Evolutionary conservation across 2,113 vertebrate genomes (phyloP), one percentile per base, ranked within the genome.

Genomic region (Podarcis muralis): DNA sequence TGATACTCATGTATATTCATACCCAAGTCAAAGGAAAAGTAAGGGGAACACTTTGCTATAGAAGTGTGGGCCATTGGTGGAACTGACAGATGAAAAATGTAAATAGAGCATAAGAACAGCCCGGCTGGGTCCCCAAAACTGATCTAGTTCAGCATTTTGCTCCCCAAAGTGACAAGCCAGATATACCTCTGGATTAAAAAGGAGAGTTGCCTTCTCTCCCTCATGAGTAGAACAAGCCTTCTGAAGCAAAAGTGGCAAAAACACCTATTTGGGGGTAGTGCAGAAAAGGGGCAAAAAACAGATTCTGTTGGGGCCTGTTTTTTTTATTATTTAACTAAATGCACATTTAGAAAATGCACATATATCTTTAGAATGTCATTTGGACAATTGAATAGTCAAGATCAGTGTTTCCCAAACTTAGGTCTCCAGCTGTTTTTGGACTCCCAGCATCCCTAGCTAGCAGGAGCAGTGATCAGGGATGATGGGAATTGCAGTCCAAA

Each of bases 1-100:
- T 99, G 96, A 94, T 99, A 90, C 98, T 99, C 85, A 99, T 99
- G 97, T 99, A 99, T 94, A 97, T 99, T 92, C 98, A 99, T 93
- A 98, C 98, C 93, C 98, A 99, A 94, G 98, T 99, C 30, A 99
- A 98, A 97, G 99, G 99, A 96, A 98, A 98, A 98, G 98, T 99
- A 96, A 97, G 98, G 90, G 18, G 35, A 87, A 92, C 15, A 53
- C 5, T 81, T 90, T 71, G 15, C 92, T 83, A 37, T 66, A 84
- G 81, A 40, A 0, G 53, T 25, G 20, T 7, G 83, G 66, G 81
- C n/a, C 6, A 81, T 69, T 18, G 25, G 76, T 65, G n/a, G 32
- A 83, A 82, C 8, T 62, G 22, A 66, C 4, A 37, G 25, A 13
- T 16, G 53, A 76, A 81, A 71, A n/a, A 57, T 18, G 30, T 74